A percentile compares a stretch with the other conserved stretches of the same genome.
Evolutionary conservation across 2,888 invertebrate genomes (phyloP).

Genomic region (Nomada flava): DNA sequence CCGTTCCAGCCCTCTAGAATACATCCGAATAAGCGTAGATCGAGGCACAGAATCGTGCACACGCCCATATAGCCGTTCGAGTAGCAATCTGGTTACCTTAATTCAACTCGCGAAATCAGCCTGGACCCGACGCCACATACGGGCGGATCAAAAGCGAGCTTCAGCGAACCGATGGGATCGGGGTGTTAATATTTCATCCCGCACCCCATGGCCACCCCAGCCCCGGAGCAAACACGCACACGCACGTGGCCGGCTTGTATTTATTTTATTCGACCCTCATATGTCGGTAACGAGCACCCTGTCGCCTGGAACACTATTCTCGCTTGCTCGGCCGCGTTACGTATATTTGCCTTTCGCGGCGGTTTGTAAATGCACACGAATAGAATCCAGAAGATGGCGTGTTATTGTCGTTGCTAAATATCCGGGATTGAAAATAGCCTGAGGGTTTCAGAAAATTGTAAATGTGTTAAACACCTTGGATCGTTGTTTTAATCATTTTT

Average conservation of each 20-base stretch:
- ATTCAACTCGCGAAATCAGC: constrained; percentile 40
- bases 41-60: neutral
- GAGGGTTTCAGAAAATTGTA: too few relatives aligned
- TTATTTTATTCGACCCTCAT: constrained; percentile 61
- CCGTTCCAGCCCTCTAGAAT: neutral
- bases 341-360: constrained; percentile 27
- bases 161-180: constrained; percentile 49
- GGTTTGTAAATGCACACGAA: constrained; percentile 6
- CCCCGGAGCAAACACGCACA: constrained; percentile 46
- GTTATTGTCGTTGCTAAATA: constrained; percentile 17
- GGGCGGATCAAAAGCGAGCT: constrained; percentile 51
- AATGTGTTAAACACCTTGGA: too few relatives aligned
- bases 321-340: constrained; percentile 11
- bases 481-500: too few relatives aligned
- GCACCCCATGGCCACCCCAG: constrained; percentile 25
- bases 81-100: constrained; percentile 23
- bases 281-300: constrained; percentile 36
- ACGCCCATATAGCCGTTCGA: neutral
- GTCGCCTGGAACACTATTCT: constrained; percentile 39
- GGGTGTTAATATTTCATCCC: constrained; percentile 71
- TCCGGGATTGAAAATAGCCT: constrained; percentile 11
- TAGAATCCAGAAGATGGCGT: constrained; percentile 14
- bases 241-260: constrained; percentile 46
- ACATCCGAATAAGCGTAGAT: neutral
- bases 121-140: constrained; percentile 21